Conservation (phyloP, 2,888 invertebrate genomes). For the Itoplectis maculator region DNA sequence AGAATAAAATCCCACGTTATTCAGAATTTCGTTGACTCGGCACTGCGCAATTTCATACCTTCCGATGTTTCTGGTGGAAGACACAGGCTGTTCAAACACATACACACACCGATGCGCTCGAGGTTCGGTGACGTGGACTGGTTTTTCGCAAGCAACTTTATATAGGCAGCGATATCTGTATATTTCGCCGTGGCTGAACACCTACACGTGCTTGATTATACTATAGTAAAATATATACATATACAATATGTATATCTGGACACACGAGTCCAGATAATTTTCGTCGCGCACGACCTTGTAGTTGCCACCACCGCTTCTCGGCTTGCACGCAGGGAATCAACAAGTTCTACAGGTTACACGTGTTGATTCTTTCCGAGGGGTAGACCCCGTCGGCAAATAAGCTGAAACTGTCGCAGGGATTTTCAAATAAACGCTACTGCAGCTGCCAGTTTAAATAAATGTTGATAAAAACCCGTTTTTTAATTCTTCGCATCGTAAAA, state of each 20-base stretch:
- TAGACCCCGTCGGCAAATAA: slow-evolving; percentile 28
- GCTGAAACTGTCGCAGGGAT: slow-evolving; percentile 7
- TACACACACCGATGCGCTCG: background rate
- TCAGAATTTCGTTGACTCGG: slow-evolving; percentile 11
- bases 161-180: background rate
- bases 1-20: background rate
- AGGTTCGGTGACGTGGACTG: slow-evolving; percentile 17
- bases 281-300: slow-evolving; percentile 41
- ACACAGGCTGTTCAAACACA: slow-evolving; percentile 40
- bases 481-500: background rate
- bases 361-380: slow-evolving; percentile 9
- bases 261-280: slow-evolving; percentile 25
- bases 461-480: background rate
- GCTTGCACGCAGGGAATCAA: slow-evolving; percentile 43
- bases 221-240: background rate
- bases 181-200: slow-evolving; percentile 5
- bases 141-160: slow-evolving; percentile 31
- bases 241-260: background rate
- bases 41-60: slow-evolving; percentile 4
- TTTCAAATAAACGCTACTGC: slow-evolving; percentile 8
- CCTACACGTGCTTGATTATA: background rate
- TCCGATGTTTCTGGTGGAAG: background rate
- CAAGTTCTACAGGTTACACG: slow-evolving; percentile 21
- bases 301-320: slow-evolving; percentile 3
- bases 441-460: background rate